Conservation (phyloP, 2,888 invertebrate genomes). For the Odontocolon sp. region DNA sequence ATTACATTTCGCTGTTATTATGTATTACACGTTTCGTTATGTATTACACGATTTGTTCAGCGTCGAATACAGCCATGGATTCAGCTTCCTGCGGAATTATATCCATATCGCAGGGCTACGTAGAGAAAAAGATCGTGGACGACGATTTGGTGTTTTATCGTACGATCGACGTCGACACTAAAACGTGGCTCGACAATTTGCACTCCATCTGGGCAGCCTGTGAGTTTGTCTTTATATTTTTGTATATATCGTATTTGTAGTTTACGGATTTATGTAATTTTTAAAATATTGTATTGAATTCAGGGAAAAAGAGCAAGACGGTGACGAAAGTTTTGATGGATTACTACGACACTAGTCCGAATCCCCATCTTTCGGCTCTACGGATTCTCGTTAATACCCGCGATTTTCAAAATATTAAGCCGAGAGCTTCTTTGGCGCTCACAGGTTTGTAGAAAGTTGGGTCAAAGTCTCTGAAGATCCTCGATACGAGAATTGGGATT, state of each 20-base stretch:
- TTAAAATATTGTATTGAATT: slow-evolving; percentile 24
- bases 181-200: slow-evolving; percentile 72
- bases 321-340: slow-evolving; percentile 82
- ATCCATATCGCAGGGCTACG: slow-evolving; percentile 18
- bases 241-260: neutral
- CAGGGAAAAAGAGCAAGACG: slow-evolving; percentile 83
- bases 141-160: slow-evolving; percentile 66
- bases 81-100: slow-evolving; percentile 46
- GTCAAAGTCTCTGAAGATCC: no score
- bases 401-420: slow-evolving; percentile 85
- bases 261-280: neutral
- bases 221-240: slow-evolving; percentile 62
- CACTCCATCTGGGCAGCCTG: slow-evolving; percentile 75
- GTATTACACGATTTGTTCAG: neutral
- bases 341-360: slow-evolving; percentile 82
- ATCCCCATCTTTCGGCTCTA: slow-evolving; percentile 85
- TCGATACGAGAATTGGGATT: neutral
- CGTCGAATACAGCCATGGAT: slow-evolving; percentile 34
- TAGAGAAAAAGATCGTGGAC: slow-evolving; percentile 42
- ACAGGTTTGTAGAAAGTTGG: slow-evolving; percentile 74
- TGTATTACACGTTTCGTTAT: neutral
- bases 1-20: neutral
- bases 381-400: slow-evolving; percentile 84
- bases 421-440: slow-evolving; percentile 84
- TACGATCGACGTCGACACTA: slow-evolving; percentile 71